phyloP scores from a whole-genome alignment of 2,888 invertebrate species.

The Tricholauxania praeusta region DNA sequence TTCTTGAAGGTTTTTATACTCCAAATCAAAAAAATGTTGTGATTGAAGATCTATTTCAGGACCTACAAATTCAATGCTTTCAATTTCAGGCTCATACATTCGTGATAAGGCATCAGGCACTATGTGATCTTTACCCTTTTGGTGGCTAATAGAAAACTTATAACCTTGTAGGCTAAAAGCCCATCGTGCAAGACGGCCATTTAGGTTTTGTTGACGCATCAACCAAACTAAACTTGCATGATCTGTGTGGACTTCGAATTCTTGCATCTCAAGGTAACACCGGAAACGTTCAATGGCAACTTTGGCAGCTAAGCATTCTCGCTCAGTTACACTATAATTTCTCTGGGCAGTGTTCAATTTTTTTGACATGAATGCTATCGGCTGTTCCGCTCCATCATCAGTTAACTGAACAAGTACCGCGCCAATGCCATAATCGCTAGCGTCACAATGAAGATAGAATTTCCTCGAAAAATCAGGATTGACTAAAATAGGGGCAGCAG shows the following conservation, averaged over 20 bases:
- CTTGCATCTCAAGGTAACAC: conserved; percentile 14
- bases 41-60: conserved; percentile 14
- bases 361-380: conserved; percentile 34
- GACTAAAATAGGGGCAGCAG: conserved; percentile 21
- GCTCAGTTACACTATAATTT: conserved; percentile 31
- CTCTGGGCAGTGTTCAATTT: conserved; percentile 34
- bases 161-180: conserved; percentile 28
- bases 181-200: conserved; percentile 32
- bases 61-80: too few species aligned
- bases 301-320: conserved; percentile 27
- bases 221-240: conserved; percentile 28
- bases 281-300: conserved; percentile 13
- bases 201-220: conserved; percentile 19
- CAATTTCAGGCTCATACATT: neutral
- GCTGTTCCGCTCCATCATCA: conserved; percentile 12
- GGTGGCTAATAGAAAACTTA: conserved; percentile 10
- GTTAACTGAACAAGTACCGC: conserved; percentile 26
- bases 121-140: neutral
- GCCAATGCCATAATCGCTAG: conserved; percentile 17
- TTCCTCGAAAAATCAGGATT: conserved; percentile 32
- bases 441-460: conserved; percentile 34
- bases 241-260: conserved; percentile 30
- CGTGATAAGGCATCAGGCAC: neutral
- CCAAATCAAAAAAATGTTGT: neutral
- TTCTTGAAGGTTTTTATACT: neutral